Evolutionary conservation across 2,113 vertebrate species (phyloP), one percentile per base, ranked within the genome.

Genomic region (Eudyptes chrysolophus): DNA sequence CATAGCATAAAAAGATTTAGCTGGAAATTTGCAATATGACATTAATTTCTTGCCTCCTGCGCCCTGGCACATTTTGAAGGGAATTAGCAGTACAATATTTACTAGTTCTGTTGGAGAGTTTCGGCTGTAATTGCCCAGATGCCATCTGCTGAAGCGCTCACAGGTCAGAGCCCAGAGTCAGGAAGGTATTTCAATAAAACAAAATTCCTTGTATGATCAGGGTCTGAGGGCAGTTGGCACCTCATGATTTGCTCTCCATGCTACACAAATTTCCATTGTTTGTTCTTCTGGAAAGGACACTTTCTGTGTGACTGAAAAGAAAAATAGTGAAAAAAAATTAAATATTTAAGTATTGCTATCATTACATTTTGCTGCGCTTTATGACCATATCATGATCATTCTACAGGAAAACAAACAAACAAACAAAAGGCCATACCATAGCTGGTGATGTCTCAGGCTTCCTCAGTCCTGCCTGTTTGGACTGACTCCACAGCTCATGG

Each of bases 51-150:
- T 85, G 9, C 49, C 38, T 90, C 21, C 49, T 79, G 27, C 87
- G 58, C 36, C 66, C 62, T 96, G 87, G 78, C 74, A 87, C 40
- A 61, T 72, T 87, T 87, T 61, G 69, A 90, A 96, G 87, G 69
- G 57, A 92, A 82, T 69, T 82, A 87, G 22, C 16, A 64, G 36
- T 21, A 75, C 42, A 55, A 19, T 92, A 84, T 79, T 96, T 82
- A 29, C 92, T 52, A 18, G n/a, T 75, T 91, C 64, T 84, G 40
- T 87, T 87, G 52, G 29, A 79, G n/a, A 69, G 15, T 60, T 95
- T 92, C 36, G 46, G 25, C 70, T 90, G 52, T 72, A 69, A 76
- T 57, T 92, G 40, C 62, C 27, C 2, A 3, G 57, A 79, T 97
- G 57, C 70, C 81, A 80, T 72, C 61, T 92, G 81, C 75, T 68